Conservation (phyloP, 37 sponge, comb jelly and placozoan species). For the Spongilla lacustris region DNA sequence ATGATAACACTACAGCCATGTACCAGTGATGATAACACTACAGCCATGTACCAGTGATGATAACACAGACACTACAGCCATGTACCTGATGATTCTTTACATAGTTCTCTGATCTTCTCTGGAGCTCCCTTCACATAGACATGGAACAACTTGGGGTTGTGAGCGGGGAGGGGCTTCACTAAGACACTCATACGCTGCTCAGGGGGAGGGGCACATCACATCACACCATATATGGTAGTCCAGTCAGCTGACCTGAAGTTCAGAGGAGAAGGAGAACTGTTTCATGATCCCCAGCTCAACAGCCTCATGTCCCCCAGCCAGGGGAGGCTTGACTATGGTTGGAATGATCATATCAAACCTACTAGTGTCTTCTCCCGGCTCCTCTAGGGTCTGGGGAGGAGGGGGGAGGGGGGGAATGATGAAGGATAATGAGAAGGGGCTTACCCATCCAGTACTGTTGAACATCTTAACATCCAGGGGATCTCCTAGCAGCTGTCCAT, state of each 20-base stretch:
- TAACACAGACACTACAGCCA: too few species aligned
- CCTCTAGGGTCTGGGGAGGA: background rate
- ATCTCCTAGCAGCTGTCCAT: slow-evolving; percentile 84
- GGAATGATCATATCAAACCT: slow-evolving; percentile 63
- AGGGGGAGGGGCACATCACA: background rate
- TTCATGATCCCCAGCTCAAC: slow-evolving; percentile 66
- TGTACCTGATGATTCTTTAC: slow-evolving; percentile 42
- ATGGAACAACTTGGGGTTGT: slow-evolving; percentile 43
- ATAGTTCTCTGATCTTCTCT: slow-evolving; percentile 79
- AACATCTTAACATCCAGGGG: slow-evolving; percentile 96
- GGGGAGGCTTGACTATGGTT: slow-evolving; percentile 50
- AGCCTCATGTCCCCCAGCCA: background rate
- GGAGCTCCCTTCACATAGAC: slow-evolving; percentile 90
- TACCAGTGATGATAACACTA: too few species aligned
- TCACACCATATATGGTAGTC: slow-evolving; percentile 1
- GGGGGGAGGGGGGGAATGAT: background rate
- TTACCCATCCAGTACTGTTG: slow-evolving; percentile 78
- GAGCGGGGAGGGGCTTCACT: slow-evolving; percentile 48
- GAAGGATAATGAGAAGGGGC: slow-evolving; percentile 5
- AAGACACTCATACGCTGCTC: slow-evolving; percentile 78
- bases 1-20: too few species aligned
- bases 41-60: too few species aligned
- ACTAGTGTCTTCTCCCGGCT: slow-evolving; percentile 44
- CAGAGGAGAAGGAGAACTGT: slow-evolving; percentile 87
- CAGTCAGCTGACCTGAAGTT: slow-evolving; percentile 48